Percentiles rank a stretch among this genome's conserved stretches.
phyloP scores from a whole-genome alignment of 2,888 invertebrate genomes.

The Sipha maydis region DNA sequence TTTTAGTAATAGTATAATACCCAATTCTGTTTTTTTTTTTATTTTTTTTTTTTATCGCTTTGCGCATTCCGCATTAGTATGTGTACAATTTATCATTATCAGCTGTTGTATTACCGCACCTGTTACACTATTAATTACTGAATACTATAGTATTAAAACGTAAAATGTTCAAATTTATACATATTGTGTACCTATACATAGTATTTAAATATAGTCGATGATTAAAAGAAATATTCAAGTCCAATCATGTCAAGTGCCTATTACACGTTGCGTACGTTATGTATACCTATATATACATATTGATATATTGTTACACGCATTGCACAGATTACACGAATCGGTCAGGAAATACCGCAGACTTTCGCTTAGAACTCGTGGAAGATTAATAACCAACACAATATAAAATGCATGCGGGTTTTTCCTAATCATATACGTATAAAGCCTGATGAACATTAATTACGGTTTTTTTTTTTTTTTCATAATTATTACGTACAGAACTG shows the following conservation, averaged over 20 bases:
- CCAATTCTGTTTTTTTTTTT: background rate
- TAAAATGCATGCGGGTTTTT: background rate
- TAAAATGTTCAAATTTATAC: no score
- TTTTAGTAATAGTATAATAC: background rate
- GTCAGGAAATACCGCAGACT: background rate
- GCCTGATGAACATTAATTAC: background rate
- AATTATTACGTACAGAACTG: no score
- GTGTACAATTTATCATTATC: conserved; percentile 14
- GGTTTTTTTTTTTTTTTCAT: background rate
- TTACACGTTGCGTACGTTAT: background rate
- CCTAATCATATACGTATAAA: background rate
- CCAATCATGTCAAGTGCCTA: background rate
- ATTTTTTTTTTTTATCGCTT: background rate
- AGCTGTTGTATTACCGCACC: background rate
- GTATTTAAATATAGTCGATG: background rate
- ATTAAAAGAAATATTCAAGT: background rate
- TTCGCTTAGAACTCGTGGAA: background rate
- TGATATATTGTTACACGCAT: background rate
- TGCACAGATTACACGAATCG: background rate
- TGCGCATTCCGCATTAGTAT: background rate
- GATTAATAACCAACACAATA: background rate
- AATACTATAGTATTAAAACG: no score
- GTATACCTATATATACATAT: no score
- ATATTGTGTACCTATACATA: no score
- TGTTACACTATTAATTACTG: background rate